Base-by-base conservation (phyloP, 2,888 invertebrate genomes). In the Trissoscelio sp. region DNA sequence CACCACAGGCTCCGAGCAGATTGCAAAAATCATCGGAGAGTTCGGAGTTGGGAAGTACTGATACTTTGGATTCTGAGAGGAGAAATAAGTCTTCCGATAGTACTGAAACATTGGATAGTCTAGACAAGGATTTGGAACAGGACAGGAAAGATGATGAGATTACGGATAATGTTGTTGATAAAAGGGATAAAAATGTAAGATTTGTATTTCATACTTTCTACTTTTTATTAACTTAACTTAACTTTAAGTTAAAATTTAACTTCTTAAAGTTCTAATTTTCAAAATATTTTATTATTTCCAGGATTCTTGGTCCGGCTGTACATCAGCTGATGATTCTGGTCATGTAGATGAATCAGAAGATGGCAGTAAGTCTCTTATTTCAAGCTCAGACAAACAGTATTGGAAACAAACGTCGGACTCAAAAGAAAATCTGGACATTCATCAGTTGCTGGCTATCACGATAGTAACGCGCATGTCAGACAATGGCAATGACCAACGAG, bases 1-100 rank as follows among this genome's bases (percentile, higher is more conserved):
- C 84, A n/a, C 83, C 86, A 0, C 85, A 88, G 1, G 82, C 87
- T 11, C 75, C 81, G 6, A 60, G 34, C 14, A 86, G 91, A 44
- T 80, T 91, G 3, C 89, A 90, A 44, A 91, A 91, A 62, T 90
- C 90, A 0, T 91, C 91, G 2, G 91, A 91, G 75, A 91, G 91
- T 79, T 91, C 91, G 3, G 91, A 91, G 14, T 83, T 91, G 0
- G 91, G 90, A 2, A 91, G 91, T 64, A 91, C 90, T 5, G 91
- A 91, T 31, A 91, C 91, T 0, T 67, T 91, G 2, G 89, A 91
- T 62, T 91, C 90, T 0, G 90, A 91, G 48, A 87, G 88, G 53
- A 86, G 89, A 46, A 89, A 89, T 55, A 91, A 91, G 48, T 90
- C 88, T 3, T 90, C 88, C 4, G 91, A 89, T 67, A 91, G 91